Evolutionary conservation across 2,113 vertebrate species (phyloP).

Genomic region (Pedetes capensis): DNA sequence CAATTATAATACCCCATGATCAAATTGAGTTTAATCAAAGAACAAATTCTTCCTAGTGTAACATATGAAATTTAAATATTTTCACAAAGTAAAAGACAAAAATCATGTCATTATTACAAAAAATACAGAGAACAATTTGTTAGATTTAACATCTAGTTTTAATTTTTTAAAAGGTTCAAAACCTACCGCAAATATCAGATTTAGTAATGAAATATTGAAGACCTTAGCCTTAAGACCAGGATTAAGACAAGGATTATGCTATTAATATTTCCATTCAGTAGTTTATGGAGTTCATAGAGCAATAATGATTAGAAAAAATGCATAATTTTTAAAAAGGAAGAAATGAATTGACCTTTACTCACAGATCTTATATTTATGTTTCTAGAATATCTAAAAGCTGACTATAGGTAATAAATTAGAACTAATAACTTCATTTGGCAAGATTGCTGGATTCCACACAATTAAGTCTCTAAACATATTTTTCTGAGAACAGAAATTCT

Average conservation of each 20-base stretch:
- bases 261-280: background rate
- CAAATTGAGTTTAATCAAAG: background rate
- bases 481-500: slow-evolving; percentile 7
- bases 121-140: background rate
- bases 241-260: background rate
- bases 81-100: slow-evolving; percentile 27
- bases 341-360: background rate
- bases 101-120: background rate
- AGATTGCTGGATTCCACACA: background rate
- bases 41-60: background rate
- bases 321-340: background rate
- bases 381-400: background rate
- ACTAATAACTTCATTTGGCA: background rate
- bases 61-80: background rate
- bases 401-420: background rate
- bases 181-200: slow-evolving; percentile 1
- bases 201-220: background rate
- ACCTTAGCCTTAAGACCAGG: background rate
- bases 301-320: background rate
- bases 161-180: background rate
- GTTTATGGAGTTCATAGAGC: background rate
- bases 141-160: background rate
- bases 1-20: background rate
- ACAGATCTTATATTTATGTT: background rate
- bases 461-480: slow-evolving; percentile 3